Base-by-base conservation (phyloP, 2,888 invertebrate species). In the Chrysolina haemoptera region DNA sequence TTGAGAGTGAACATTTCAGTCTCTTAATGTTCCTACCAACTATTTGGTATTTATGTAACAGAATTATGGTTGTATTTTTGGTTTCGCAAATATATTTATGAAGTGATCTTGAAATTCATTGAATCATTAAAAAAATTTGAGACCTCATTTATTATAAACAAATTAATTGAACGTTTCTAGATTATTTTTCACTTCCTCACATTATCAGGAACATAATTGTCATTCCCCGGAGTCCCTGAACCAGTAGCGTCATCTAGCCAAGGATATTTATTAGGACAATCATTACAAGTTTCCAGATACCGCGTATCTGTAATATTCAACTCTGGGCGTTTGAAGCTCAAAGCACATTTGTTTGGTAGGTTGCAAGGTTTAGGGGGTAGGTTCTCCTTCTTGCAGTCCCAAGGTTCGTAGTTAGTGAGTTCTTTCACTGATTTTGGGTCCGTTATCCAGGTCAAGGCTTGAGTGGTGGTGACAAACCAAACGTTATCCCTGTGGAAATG, bases 241-340 rank as follows among this genome's bases (percentile, higher is more conserved):
- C 96, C 96, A 81, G 92, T 94, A 1, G 96, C 93, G 88, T 96
- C 96, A 35, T 96, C 96, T 77, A 96, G 87, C 97, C 97, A 97
- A 2, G 97, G 97, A 88, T 95, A 94, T 87, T 92, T 91, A 78
- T 94, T 94, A 16, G 96, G 96, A 85, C 96, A 97, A 76, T 96
- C 95, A 74, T 89, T 90, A 86, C 96, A 97, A 18, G 96, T 95
- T 85, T 95, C 95, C 92, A 97, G 92, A 85, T 97, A 96, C 84
- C 96, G 92, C 8, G 94, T 95, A 76, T 95, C 93, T 2, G 95
- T 93, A 84, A 95, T 90, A 87, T 96, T 96, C 20, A 91, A 90
- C 76, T 93, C 94, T 22, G 94, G 91, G 18, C 92, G 91, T 84
- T 93, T 95, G 88, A 96, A 96, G 75, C 93, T 89, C 46, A 97